Base-by-base conservation (phyloP, 92 coral and sea anemone genomes). In the Epizoanthus stellaris region DNA sequence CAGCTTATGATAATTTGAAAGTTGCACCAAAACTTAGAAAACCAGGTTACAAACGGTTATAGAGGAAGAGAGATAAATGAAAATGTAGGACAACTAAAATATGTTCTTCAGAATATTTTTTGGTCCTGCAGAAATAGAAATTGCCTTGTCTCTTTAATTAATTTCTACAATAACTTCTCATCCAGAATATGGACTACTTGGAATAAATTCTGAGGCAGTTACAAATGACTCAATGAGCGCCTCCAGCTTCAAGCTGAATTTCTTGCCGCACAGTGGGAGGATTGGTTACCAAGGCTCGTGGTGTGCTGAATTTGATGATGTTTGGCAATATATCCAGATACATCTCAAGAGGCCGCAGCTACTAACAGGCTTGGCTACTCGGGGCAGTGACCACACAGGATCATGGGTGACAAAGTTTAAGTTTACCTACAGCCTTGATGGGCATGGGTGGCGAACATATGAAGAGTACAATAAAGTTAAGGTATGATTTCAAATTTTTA, bases 381-480 rank as follows among this genome's bases (percentile, higher is more conserved):
- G 67, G 85, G 91, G 90, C 6, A 57, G 75, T 56, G 62, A 59
- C 4, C 17, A 16, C 13, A 54, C 30, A 63, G 80, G 73, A 36
- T 91, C 85, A 42, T 91, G 92, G 94, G 89, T 91, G 14, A 80
- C 79, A 16, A 80, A 60, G 62, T 87, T 72, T 23, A 79, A 43
- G 20, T 45, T 91, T 72, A 69, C 59, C 38, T 65, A 88, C 72
- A 85, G 89, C 56, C 75, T 85, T 69, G 70, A 85, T 71, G 91
- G 86, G 49, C 63, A 79, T 23, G 68, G 39, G 5, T 91, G 94
- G 94, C 70, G 49, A 62, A 77, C 58, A 0, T 77, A 77, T 36
- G 56, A 77, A 42, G 70, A 60, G 17, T 77, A 77, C 47, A 77
- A 77, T 12, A 4, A 77, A 62, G 58, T 62, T 39, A 77, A 77